Evolutionary conservation across 2,888 invertebrate species (phyloP), one percentile per base, ranked within the genome.

Genomic region (Orthosia gracilis): DNA sequence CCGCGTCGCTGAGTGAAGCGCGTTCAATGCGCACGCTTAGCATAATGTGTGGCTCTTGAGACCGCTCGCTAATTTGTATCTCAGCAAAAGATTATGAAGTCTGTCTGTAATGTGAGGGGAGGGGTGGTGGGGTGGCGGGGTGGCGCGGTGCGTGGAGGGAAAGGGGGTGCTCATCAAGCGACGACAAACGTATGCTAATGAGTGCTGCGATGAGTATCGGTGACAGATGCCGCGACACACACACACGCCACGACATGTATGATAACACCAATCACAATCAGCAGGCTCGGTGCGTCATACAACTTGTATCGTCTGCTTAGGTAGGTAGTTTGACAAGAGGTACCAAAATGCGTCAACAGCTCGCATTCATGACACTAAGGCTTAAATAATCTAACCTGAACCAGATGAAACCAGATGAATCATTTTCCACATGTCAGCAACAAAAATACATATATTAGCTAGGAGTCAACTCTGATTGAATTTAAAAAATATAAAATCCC

Each of bases 171-270:
- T 84, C 81, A 78, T 84, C 85, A 82, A 76, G 69, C 67, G 63
- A 73, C 64, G 72, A 78, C 83, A 86, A 80, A 78, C 80, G 85
- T 81, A 79, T 80, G 72, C 65, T 80, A 72, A 83, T 76, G 58
- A 76, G 66, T 18, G 15, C 70, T 62, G 68, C 59, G 76, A 68
- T 79, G 80, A 82, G 73, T 77, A 76, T 80, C 67, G 61, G 68
- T 26, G 61, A 62, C 76, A 76, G 59, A 70, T 67, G 65, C 75
- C 68, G 64, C 57, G 40, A 61, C 69, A 45, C 61, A 45, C 61
- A 31, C 52, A 63, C 50, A 54, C 31, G n/a, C n/a, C n/a, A n/a
- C n/a, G n/a, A n/a, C n/a, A n/a, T n/a, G n/a, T n/a, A n/a, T n/a
- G n/a, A n/a, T n/a, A n/a, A n/a, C n/a, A n/a, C n/a, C n/a, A 57